phyloP scores from a whole-genome alignment of 2,888 invertebrate genomes.

The Rotaria macrura region DNA sequence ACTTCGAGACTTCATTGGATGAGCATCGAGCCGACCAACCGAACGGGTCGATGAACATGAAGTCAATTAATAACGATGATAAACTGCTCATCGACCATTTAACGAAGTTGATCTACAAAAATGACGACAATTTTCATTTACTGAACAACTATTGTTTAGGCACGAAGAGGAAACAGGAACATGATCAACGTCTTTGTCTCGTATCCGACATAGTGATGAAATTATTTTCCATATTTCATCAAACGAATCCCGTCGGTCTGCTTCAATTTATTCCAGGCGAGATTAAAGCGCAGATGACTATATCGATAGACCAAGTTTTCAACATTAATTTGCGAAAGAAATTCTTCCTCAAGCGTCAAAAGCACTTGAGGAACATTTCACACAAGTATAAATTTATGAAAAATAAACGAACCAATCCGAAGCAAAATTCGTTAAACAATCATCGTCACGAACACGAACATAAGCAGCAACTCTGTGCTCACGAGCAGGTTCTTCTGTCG shows the following conservation, averaged over 20 bases:
- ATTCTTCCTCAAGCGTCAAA: neutral
- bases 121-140: neutral
- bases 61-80: neutral
- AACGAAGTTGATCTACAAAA: neutral
- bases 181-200: neutral
- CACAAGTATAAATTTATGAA: neutral
- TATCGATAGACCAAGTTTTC: neutral
- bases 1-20: neutral
- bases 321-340: neutral
- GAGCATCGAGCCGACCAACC: neutral
- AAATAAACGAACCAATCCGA: too few relatives aligned
- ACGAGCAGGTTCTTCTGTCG: too few relatives aligned
- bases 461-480: too few relatives aligned
- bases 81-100: neutral
- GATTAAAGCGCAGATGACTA: neutral
- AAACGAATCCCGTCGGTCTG: neutral
- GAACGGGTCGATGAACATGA: neutral
- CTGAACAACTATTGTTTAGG: neutral
- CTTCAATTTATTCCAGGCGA: neutral
- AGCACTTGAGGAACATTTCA: neutral
- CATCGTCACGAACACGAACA: too few relatives aligned
- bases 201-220: neutral
- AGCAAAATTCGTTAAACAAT: too few relatives aligned
- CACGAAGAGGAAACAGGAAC: neutral
- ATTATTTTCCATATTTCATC: neutral